Conservation (phyloP, 2,113 vertebrate genomes). For the Peromyscus leucopus region DNA sequence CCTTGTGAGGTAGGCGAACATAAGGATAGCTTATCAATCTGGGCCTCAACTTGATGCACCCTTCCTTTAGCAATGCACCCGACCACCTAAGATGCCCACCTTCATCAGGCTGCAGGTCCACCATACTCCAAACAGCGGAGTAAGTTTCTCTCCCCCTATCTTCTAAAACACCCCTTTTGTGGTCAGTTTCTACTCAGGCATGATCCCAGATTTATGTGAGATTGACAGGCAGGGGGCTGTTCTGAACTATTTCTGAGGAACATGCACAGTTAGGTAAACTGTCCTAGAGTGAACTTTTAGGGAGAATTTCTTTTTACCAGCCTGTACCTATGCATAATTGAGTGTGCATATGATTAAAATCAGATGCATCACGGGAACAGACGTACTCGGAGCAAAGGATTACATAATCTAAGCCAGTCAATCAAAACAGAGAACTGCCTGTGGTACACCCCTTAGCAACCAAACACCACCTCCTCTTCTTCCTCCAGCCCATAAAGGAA, state of each 20-base stretch:
- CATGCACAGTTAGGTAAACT: neutral
- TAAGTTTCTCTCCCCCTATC: neutral
- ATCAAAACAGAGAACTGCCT: neutral
- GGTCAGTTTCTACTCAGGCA: neutral
- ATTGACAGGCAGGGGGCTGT: neutral
- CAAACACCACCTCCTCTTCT: neutral
- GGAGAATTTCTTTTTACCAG: neutral
- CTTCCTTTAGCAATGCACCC: neutral
- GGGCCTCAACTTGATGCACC: neutral
- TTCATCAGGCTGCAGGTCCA: neutral
- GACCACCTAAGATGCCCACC: neutral
- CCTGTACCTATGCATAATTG: neutral
- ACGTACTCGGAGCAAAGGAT: neutral
- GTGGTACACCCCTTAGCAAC: neutral
- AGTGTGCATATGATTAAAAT: neutral
- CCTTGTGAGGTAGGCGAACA: neutral
- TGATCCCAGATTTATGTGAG: neutral
- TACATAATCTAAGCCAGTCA: neutral
- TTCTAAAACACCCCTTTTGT: neutral
- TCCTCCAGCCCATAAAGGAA: neutral
- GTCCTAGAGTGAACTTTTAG: neutral
- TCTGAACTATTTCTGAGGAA: neutral
- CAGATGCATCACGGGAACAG: neutral
- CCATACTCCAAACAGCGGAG: neutral
- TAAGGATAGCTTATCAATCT: too few species aligned